Base-by-base conservation (phyloP, 2,797 vertebrate genomes). In the Poecilia picta region DNA sequence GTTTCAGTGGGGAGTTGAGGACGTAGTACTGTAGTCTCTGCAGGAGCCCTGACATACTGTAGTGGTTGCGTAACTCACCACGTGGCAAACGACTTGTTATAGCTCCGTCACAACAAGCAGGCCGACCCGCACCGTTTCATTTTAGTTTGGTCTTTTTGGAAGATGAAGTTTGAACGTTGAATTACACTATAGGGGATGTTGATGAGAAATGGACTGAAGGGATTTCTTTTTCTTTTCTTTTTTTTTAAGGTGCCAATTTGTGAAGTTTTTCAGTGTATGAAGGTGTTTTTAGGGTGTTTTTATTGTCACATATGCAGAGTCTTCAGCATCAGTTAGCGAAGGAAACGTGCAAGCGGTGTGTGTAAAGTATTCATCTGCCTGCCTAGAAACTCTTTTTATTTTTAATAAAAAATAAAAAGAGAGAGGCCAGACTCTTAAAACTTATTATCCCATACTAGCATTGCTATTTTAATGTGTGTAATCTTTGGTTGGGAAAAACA, bases 51-150 rank as follows among this genome's bases (percentile, higher is more conserved):
- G 64, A 84, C 64, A 51, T 77, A 81, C 79, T 62, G 81, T 13
- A 55, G 46, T 57, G 83, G 71, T 84, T 66, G 62, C 87, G 82
- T 77, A 84, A 88, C 85, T 77, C 78, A 51, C 76, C 46, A 12
- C 46, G 33, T 80, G 77, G 73, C 80, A 74, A 43, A 43, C 2
- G 39, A 41, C 39, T 46, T 76, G 75, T 49, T 43, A 33, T 36
- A 75, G 81, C 41, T 57, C 80, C 4, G 62, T 55, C 84, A 74
- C 23, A 5, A 71, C 18, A 4, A 77, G 78, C 75, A 59, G 80
- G 77, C 76, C 72, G 64, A 88, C 43, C 73, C 78, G 81, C 85
- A 88, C 83, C 87, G 70, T 89, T 86, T 75, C 59, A 3, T 85
- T 62, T 73, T 72, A 45, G 15, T 77, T 73, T 39, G 11, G 74